Evolutionary conservation across 2,113 vertebrate genomes (phyloP).

Genomic region (Anguilla rostrata): DNA sequence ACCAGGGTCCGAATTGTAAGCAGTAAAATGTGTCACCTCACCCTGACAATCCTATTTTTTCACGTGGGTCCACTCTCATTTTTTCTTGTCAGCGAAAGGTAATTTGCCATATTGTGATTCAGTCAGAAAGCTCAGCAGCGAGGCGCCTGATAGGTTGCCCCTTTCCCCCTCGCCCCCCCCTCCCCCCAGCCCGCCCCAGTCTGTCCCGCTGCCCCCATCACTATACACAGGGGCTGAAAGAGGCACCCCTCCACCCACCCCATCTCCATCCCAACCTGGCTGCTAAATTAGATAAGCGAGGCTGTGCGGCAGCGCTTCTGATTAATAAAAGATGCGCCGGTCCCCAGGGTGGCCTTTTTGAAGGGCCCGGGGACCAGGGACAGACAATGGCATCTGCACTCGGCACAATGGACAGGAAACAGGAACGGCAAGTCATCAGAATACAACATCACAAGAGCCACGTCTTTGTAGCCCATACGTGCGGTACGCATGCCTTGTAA

Average conservation of each 20-base stretch:
- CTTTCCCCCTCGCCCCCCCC: slow-evolving; percentile 32
- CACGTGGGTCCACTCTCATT: slow-evolving; percentile 67
- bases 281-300: slow-evolving; percentile 81
- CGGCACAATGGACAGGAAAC: slow-evolving; percentile 74
- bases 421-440: slow-evolving; percentile 69
- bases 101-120: slow-evolving; percentile 81
- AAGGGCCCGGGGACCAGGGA: slow-evolving; percentile 47
- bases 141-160: slow-evolving; percentile 67
- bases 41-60: slow-evolving; percentile 66
- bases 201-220: not conserved
- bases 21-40: slow-evolving; percentile 77
- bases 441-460: slow-evolving; percentile 66
- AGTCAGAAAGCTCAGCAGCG: slow-evolving; percentile 71
- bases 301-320: slow-evolving; percentile 68
- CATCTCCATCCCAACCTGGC: slow-evolving; percentile 65
- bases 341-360: slow-evolving; percentile 69
- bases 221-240: slow-evolving; percentile 15
- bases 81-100: slow-evolving; percentile 80
- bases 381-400: slow-evolving; percentile 67
- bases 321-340: slow-evolving; percentile 81
- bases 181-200: not conserved
- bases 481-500: slow-evolving; percentile 57
- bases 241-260: slow-evolving; percentile 34
- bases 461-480: slow-evolving; percentile 30
- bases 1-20: slow-evolving; percentile 73